phyloP scores from a whole-genome alignment of 2,888 invertebrate genomes.

The Cerceris rybyensis region DNA sequence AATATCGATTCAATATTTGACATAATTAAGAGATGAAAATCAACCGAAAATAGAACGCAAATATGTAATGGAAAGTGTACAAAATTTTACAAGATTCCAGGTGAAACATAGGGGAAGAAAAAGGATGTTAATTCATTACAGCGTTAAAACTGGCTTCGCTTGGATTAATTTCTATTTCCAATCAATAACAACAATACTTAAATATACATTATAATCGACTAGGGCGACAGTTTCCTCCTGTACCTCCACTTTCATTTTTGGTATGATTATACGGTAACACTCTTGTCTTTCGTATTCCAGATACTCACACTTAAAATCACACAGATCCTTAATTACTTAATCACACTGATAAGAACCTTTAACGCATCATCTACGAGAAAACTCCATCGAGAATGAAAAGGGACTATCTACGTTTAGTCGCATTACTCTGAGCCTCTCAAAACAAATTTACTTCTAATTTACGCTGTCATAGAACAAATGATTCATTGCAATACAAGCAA shows the following conservation, averaged over 20 bases:
- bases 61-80: too few relatives aligned
- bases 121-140: not conserved
- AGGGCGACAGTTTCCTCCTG: conserved; percentile 64
- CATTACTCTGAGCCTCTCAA: not conserved
- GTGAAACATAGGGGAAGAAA: not conserved
- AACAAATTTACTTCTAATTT: not conserved
- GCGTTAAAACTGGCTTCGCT: not conserved
- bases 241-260: conserved; percentile 60
- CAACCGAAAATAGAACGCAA: too few relatives aligned
- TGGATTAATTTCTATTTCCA: conserved; percentile 62
- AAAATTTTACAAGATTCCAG: too few relatives aligned
- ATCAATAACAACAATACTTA: conserved; percentile 73
- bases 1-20: too few relatives aligned
- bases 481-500: too few relatives aligned
- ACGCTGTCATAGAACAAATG: too few relatives aligned
- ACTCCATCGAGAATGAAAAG: conserved; percentile 29
- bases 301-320: conserved; percentile 3
- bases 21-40: too few relatives aligned
- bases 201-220: conserved; percentile 73
- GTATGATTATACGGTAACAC: conserved; percentile 56
- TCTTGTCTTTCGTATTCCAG: conserved; percentile 14
- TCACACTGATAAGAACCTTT: not conserved
- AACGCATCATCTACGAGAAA: conserved; percentile 37
- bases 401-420: conserved; percentile 4
- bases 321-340: not conserved